Base-by-base conservation (phyloP, 2,113 vertebrate genomes). In the Lutjanus erythropterus region DNA sequence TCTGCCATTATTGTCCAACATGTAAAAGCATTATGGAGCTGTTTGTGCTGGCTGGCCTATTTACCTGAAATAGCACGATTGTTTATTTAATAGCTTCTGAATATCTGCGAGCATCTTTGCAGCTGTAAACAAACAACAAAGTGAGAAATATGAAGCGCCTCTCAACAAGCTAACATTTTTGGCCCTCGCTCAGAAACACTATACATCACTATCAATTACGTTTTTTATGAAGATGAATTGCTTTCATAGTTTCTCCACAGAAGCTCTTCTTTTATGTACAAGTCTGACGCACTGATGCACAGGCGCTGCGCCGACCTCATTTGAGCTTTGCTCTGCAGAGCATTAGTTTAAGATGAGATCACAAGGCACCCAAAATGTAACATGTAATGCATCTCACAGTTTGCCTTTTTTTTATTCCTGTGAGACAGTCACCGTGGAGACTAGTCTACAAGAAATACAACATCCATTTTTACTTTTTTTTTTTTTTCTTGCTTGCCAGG, bases 141-240 rank as follows among this genome's bases (percentile, higher is more conserved):
- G 87, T 71, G 67, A 68, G 78, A 89, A 89, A 86, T 83, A 88
- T 86, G 80, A 73, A 81, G 71, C 25, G 21, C 50, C 56, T 83
- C 70, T 78, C 39, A 56, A 64, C 53, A n/a, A 61, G 71, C 78
- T 23, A 59, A 72, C 46, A 41, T 52, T 62, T 73, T 44, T 58
- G 58, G 66, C 50, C 71, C 60, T 39, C 5, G 37, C 73, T 89
- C 77, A 67, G 71, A 77, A 83, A 75, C 66, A 55, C 86, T 47
- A 91, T 88, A 60, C 85, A 85, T 89, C 86, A 85, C 80, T 46
- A 85, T 86, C 76, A 88, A 73, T 91, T 83, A 81, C 37, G 35
- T 55, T 78, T 58, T 65, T 37, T 53, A 85, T 84, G 67, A 88
- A 81, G 89, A 90, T 81, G 78, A 85, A 83, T 89, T 68, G 76